Base-by-base conservation (phyloP, 2,888 invertebrate species). In the Homarus gammarus region DNA sequence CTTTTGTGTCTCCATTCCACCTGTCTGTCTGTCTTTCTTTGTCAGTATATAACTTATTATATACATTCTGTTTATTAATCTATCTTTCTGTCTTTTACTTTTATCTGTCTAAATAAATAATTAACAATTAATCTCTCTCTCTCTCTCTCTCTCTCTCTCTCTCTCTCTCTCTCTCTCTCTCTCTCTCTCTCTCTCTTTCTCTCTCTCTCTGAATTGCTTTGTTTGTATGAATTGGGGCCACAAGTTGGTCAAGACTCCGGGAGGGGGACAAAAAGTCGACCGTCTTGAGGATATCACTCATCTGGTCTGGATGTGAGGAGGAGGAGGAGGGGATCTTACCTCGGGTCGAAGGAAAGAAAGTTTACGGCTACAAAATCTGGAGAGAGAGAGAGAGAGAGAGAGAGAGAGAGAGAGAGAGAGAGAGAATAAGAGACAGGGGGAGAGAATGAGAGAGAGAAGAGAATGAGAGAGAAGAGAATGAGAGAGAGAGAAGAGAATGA, bases 61-160 rank as follows among this genome's bases (percentile, higher is more conserved):
- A 12, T 44, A 44, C 44, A 44, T 12, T 44, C 44, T 5, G n/a
- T n/a, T n/a, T n/a, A n/a, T n/a, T n/a, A n/a, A 12, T 49, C 56
- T 22, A 12, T 22, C 56, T 22, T 22, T 22, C 56, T 22, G 18
- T 56, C 56, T 56, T 22, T n/a, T n/a, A n/a, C n/a, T n/a, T n/a
- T n/a, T n/a, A n/a, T n/a, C n/a, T n/a, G n/a, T n/a, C n/a, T n/a
- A n/a, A n/a, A n/a, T n/a, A n/a, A n/a, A n/a, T n/a, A n/a, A n/a
- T n/a, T n/a, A n/a, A n/a, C n/a, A n/a, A n/a, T n/a, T n/a, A n/a
- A 5, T 64, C 61, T 64, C 61, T 64, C 61, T 64, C 61, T 64
- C 61, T 56, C 56, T 56, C 56, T 56, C 56, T 56, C 56, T 18
- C 56, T 56, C 6, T 56, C 18, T 18, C 56, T 56, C 18, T 0